These are phyloP conservation scores for Agraylea sexmaculata DNA, from an alignment of 1,140 invertebrate species.

Conservation along the genomic window DNA sequence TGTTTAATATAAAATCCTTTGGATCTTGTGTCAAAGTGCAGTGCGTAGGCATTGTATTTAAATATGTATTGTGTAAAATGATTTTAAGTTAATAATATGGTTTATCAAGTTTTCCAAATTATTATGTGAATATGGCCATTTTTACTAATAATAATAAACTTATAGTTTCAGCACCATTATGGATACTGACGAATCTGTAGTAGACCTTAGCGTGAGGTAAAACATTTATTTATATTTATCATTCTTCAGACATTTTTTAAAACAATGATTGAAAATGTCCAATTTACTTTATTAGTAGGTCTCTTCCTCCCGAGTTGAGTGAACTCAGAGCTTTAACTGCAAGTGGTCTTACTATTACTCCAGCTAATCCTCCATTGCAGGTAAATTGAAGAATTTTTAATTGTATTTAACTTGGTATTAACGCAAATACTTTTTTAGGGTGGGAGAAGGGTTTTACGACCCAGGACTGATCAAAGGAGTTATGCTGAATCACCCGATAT, in stretches of 20 bases:
- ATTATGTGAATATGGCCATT: too few relatives aligned
- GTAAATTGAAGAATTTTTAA: slow-evolving; percentile 24
- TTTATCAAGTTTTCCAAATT: too few relatives aligned
- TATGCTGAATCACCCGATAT: slow-evolving; percentile 57
- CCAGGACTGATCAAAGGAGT: slow-evolving; percentile 63
- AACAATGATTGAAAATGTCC: neutral
- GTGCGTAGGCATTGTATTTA: too few relatives aligned
- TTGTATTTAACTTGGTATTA: neutral
- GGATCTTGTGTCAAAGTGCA: too few relatives aligned
- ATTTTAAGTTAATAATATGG: too few relatives aligned
- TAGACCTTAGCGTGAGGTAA: slow-evolving; percentile 67
- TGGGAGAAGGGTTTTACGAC: slow-evolving; percentile 58
- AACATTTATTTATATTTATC: slow-evolving; percentile 7
- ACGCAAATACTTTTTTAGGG: slow-evolving; percentile 32
- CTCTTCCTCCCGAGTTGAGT: slow-evolving; percentile 38
- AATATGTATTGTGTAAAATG: too few relatives aligned
- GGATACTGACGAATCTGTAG: slow-evolving; percentile 57
- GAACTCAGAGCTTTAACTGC: slow-evolving; percentile 37
- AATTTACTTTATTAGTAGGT: slow-evolving; percentile 22
- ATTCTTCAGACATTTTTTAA: slow-evolving; percentile 4
- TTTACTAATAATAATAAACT: neutral
- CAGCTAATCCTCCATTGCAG: slow-evolving; percentile 39
- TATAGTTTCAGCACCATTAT: slow-evolving; percentile 27
- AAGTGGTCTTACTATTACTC: slow-evolving; percentile 39
- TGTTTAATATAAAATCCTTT: too few relatives aligned